These are phyloP conservation scores for Tyto alba DNA, from an alignment of 2,113 vertebrate species.

Conservation along the genomic window DNA sequence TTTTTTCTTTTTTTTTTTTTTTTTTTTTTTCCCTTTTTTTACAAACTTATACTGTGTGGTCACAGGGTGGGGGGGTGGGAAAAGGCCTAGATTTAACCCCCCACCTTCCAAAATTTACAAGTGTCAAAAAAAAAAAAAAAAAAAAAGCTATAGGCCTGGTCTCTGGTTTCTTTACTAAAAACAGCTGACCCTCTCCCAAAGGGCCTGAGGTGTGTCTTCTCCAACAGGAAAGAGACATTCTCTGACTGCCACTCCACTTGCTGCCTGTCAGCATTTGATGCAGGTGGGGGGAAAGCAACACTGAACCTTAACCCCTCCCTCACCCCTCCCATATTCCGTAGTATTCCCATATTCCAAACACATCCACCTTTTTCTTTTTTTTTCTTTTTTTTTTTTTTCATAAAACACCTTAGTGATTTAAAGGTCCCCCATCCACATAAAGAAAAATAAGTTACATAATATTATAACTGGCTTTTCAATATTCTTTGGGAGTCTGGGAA, in stretches of 20 bases:
- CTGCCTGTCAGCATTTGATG: background rate
- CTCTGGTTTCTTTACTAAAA: constrained; percentile 65
- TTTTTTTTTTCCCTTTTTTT: constrained; percentile 45
- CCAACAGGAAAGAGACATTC: background rate
- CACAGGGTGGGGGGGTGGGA: background rate
- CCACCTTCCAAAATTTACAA: constrained; percentile 83
- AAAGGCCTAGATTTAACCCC: constrained; percentile 57
- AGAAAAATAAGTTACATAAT: constrained; percentile 68
- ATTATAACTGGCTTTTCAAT: constrained; percentile 66
- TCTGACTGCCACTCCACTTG: background rate
- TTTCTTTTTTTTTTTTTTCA: background rate
- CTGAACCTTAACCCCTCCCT: background rate
- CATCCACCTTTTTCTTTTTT: background rate
- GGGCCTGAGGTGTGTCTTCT: constrained; percentile 18
- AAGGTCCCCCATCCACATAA: constrained; percentile 55
- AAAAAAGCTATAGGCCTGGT: constrained; percentile 38
- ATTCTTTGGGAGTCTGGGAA: constrained; percentile 68
- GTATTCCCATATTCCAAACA: constrained; percentile 31
- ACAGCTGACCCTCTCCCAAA: constrained; percentile 31
- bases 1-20: background rate
- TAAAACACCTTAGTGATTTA: constrained; percentile 46
- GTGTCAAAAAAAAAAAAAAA: constrained; percentile 52
- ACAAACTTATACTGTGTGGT: constrained; percentile 79
- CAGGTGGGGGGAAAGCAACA: constrained; percentile 32
- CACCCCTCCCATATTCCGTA: background rate